Evolutionary conservation across 2,797 vertebrate species (phyloP).

Genomic region (Melopsittacus undulatus): DNA sequence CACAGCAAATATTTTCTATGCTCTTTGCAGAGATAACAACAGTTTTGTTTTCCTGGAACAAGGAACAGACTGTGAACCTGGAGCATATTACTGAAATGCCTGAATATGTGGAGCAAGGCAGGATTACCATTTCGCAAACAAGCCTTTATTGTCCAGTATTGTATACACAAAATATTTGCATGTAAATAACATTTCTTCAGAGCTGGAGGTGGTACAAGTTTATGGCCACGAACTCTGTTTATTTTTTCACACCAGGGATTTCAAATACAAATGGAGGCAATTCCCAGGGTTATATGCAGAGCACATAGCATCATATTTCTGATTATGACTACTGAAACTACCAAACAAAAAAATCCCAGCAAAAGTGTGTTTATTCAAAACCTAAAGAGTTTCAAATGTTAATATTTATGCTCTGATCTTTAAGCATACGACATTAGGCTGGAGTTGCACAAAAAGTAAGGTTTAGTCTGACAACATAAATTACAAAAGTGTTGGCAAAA

Average conservation of each 20-base stretch:
- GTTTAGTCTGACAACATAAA: background rate
- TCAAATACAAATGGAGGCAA: background rate
- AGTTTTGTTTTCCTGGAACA: slow-evolving; percentile 24
- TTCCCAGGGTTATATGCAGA: background rate
- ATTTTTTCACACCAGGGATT: background rate
- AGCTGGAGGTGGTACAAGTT: background rate
- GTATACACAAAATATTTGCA: background rate
- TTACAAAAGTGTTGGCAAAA: background rate
- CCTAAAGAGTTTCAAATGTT: background rate
- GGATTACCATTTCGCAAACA: slow-evolving; percentile 9
- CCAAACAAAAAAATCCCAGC: background rate
- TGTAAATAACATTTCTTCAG: slow-evolving; percentile 12
- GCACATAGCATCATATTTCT: background rate
- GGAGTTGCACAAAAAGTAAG: background rate
- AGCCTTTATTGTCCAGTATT: slow-evolving; percentile 50
- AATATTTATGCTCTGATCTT: background rate
- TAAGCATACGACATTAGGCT: background rate
- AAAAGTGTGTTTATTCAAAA: background rate
- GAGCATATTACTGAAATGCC: background rate
- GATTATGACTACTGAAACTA: background rate
- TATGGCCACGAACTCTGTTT: background rate
- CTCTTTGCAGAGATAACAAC: background rate
- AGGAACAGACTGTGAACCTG: background rate
- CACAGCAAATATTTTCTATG: background rate
- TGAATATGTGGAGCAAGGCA: background rate